Base-by-base conservation (phyloP, 2,797 vertebrate species). In the Morus bassanus region DNA sequence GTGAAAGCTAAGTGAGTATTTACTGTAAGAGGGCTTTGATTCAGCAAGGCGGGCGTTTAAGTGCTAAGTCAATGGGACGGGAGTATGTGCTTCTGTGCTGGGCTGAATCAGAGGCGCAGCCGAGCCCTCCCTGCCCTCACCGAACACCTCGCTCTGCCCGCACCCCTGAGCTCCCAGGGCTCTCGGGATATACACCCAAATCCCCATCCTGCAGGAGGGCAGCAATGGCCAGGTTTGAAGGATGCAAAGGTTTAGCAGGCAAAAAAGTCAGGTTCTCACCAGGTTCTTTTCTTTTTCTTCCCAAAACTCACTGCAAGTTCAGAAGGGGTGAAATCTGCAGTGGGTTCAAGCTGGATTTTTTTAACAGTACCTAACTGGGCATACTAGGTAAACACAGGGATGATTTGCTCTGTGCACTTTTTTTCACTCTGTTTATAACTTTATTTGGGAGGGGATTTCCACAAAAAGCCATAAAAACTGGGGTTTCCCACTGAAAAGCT, bases 381-480 rank as follows among this genome's bases (percentile, higher is more conserved):
- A 51, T 4, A 24, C 24, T 10, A 37, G 68, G 61, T 27, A 46
- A 39, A 57, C 7, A 23, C 43, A 4, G 39, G 73, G 64, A 46
- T 45, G 57, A 9, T 89, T 69, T 48, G 69, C 92, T 79, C 80
- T 11, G 1, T 7, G 33, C 0, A 1, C 74, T 10, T 28, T 64
- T 94, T 24, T 82, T 76, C 85, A 22, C 80, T 37, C 25, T 43
- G 9, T 93, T 95, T 74, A 30, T 60, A 61, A 59, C 41, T 83
- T 87, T 54, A 25, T 85, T 83, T 68, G 85, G 75, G 81, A 92
- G 83, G 94, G 85, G 72, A 90, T 91, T 96, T 96, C 94, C 90
- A 89, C 63, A 18, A 33, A 73, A 76, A 82, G 76, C 69, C 84
- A 41, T 75, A 85, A 95, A 95, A 92, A 37, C 28, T 39, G 90